These are phyloP conservation scores for Agrilus biguttatus DNA, from an alignment of 2,888 invertebrate species.

Conservation along the genomic window DNA sequence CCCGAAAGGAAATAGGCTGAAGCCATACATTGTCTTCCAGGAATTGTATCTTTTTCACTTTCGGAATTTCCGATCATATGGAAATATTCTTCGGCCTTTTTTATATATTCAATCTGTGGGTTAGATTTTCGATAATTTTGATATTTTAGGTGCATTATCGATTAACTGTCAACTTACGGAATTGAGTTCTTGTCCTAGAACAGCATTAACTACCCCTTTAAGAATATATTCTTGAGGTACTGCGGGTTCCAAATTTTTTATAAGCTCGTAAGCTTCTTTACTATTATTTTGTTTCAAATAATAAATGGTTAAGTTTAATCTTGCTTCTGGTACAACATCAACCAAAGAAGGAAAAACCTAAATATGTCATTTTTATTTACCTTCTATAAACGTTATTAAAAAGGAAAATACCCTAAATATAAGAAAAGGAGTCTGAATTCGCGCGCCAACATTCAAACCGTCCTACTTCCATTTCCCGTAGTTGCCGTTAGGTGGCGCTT, in stretches of 20 bases:
- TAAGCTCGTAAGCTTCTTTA: slow-evolving; percentile 71
- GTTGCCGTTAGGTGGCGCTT: too few relatives aligned
- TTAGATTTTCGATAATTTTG: not conserved
- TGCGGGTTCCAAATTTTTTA: slow-evolving; percentile 85
- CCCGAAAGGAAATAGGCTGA: slow-evolving; percentile 88
- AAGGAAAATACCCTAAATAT: too few relatives aligned
- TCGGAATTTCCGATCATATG: slow-evolving; percentile 92
- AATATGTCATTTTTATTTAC: slow-evolving; percentile 1
- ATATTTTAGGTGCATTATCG: not conserved
- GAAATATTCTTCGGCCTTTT: slow-evolving; percentile 91
- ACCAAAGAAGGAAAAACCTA: slow-evolving; percentile 72
- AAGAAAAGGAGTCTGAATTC: too few relatives aligned
- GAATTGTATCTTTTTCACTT: slow-evolving; percentile 95
- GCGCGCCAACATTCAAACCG: too few relatives aligned
- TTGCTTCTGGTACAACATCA: slow-evolving; percentile 92
- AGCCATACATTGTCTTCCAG: slow-evolving; percentile 96
- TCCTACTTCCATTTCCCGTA: too few relatives aligned
- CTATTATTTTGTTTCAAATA: slow-evolving; percentile 81
- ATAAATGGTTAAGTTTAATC: slow-evolving; percentile 90
- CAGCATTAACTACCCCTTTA: slow-evolving; percentile 90
- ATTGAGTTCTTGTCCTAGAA: slow-evolving; percentile 81
- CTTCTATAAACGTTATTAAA: too few relatives aligned
- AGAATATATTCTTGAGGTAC: slow-evolving; percentile 93
- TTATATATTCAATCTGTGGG: slow-evolving; percentile 78
- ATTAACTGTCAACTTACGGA: slow-evolving; percentile 49